Conservation (phyloP, 2,113 vertebrate genomes). For the Pleuronectes platessa region DNA sequence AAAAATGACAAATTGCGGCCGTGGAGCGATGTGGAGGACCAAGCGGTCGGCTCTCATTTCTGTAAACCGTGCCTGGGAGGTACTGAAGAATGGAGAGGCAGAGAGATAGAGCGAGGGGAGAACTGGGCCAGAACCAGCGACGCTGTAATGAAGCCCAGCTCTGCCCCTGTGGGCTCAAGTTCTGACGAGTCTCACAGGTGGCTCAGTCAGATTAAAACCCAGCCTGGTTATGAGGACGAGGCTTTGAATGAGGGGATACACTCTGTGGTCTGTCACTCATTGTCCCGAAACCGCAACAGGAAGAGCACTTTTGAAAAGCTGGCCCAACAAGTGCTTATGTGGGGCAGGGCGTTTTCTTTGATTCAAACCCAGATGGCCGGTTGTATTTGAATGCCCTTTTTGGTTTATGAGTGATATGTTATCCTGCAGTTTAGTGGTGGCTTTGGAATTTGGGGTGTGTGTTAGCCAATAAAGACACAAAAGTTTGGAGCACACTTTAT, state of each 20-base stretch:
- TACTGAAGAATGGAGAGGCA: constrained; percentile 72
- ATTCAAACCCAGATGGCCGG: constrained; percentile 58
- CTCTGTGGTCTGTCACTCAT: constrained; percentile 71
- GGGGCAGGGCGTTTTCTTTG: constrained; percentile 53
- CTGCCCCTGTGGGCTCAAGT: constrained; percentile 77
- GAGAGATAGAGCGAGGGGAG: constrained; percentile 71
- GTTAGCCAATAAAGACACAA: not conserved
- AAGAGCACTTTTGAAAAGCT: constrained; percentile 32
- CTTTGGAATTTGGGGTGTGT: constrained; percentile 17
- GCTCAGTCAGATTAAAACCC: constrained; percentile 79
- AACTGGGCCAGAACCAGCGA: constrained; percentile 76
- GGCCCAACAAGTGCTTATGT: constrained; percentile 49
- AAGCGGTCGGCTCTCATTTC: constrained; percentile 74
- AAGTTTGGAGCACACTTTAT: not conserved
- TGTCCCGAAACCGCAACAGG: constrained; percentile 72
- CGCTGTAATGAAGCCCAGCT: constrained; percentile 79
- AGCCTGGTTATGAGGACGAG: constrained; percentile 63
- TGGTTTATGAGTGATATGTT: constrained; percentile 8
- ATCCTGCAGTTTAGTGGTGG: constrained; percentile 12
- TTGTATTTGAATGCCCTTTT: not conserved
- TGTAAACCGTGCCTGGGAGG: constrained; percentile 73
- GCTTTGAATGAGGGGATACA: constrained; percentile 73
- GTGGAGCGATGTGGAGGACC: constrained; percentile 77
- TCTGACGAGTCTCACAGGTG: constrained; percentile 82
- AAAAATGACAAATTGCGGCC: constrained; percentile 86